These are phyloP conservation scores for Diachrysia chrysitis DNA, from an alignment of 2,888 invertebrate genomes.

Conservation along the genomic window DNA sequence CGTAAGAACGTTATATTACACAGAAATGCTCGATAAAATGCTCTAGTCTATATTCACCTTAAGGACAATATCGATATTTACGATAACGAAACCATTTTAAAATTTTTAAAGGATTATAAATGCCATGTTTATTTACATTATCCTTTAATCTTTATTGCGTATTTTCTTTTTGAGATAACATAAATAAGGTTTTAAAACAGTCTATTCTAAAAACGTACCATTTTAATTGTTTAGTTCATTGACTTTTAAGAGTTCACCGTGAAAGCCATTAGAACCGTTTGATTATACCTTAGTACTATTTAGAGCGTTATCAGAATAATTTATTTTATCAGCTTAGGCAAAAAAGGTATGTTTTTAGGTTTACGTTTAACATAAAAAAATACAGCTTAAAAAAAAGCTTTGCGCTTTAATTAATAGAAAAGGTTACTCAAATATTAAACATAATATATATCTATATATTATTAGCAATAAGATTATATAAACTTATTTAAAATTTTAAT, in stretches of 20 bases:
- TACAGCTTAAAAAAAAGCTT: no score
- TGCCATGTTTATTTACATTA: background rate
- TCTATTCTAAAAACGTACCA: background rate
- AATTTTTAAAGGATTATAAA: background rate
- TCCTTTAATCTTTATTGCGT: background rate
- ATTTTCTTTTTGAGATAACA: background rate
- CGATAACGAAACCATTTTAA: background rate
- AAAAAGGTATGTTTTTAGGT: no score
- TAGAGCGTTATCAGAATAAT: background rate
- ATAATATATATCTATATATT: no score
- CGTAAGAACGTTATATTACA: no score
- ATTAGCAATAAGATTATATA: no score
- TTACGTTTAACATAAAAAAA: no score
- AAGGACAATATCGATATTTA: no score
- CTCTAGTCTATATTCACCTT: no score
- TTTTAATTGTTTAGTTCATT: background rate
- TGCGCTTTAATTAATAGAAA: no score
- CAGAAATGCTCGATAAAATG: no score
- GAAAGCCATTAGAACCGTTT: background rate
- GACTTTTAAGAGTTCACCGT: background rate
- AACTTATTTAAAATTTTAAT: background rate
- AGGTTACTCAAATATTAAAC: background rate
- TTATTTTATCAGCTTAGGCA: background rate
- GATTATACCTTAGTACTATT: background rate
- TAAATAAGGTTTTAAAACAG: background rate